A percentile compares a stretch with the other conserved stretches of the same genome.
Evolutionary conservation across 2,797 vertebrate genomes (phyloP).

Genomic region (Eulemur rubriventer): DNA sequence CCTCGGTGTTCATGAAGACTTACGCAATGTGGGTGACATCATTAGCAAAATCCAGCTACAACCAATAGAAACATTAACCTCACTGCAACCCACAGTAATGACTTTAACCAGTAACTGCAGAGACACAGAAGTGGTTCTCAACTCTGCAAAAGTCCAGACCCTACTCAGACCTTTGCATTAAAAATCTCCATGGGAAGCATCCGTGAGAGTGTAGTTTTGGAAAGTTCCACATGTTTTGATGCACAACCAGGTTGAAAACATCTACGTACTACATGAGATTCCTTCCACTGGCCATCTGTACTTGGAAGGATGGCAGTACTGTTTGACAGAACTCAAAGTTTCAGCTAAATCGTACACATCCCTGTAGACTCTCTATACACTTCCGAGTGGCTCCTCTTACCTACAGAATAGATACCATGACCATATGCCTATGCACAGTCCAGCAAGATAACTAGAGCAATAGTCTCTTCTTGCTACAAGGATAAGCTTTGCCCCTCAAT

Average conservation of each 20-base stretch:
- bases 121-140: background rate
- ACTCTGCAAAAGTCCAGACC: background rate
- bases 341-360: constrained; percentile 4
- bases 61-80: background rate
- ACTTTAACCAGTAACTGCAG: background rate
- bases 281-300: background rate
- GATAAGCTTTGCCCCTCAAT: background rate
- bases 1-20: background rate
- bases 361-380: background rate
- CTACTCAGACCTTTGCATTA: background rate
- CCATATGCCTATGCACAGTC: background rate
- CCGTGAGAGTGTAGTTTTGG: background rate
- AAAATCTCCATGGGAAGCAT: background rate
- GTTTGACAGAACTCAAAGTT: background rate
- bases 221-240: background rate
- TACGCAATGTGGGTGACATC: fast-evolving
- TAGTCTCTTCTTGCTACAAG: background rate
- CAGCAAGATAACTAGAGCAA: background rate
- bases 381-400: background rate
- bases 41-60: constrained; percentile 9
- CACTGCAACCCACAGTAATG: background rate
- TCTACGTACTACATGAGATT: background rate
- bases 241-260: background rate
- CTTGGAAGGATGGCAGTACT: background rate
- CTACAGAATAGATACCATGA: background rate